phyloP scores from a whole-genome alignment of 37 sponge, comb jelly and placozoan genomes.

The Oopsacas minuta region DNA sequence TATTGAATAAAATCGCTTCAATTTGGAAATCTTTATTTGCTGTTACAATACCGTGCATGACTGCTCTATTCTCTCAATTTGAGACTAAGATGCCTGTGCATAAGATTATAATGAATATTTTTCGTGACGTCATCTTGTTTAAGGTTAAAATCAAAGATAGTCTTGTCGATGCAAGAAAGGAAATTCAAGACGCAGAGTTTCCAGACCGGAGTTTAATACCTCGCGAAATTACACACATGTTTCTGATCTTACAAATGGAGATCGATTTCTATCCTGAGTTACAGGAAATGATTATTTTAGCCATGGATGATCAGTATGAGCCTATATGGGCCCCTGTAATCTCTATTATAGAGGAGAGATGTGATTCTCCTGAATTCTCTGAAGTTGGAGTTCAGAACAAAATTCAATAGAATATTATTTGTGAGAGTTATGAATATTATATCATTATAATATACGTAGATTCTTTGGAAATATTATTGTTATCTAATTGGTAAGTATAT shows the following conservation, averaged over 20 bases:
- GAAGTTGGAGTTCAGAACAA: no score
- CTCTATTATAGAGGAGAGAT: not conserved
- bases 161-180: not conserved
- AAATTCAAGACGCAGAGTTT: not conserved
- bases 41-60: not conserved
- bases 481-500: no score
- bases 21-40: not conserved
- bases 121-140: not conserved
- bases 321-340: not conserved
- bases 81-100: not conserved
- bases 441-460: no score
- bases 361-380: not conserved
- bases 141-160: not conserved
- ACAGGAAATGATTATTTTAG: not conserved
- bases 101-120: not conserved
- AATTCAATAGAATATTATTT: no score
- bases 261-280: conserved; percentile 1
- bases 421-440: no score
- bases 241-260: conserved; percentile 1
- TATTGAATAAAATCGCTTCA: not conserved
- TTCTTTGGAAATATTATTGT: no score
- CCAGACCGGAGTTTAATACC: not conserved
- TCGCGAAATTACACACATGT: not conserved
- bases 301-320: not conserved
- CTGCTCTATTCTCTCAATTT: not conserved